A percentile compares a stretch with the other conserved stretches of the same genome.
phyloP scores from a whole-genome alignment of 2,797 vertebrate genomes.

The Microhierax caerulescens region DNA sequence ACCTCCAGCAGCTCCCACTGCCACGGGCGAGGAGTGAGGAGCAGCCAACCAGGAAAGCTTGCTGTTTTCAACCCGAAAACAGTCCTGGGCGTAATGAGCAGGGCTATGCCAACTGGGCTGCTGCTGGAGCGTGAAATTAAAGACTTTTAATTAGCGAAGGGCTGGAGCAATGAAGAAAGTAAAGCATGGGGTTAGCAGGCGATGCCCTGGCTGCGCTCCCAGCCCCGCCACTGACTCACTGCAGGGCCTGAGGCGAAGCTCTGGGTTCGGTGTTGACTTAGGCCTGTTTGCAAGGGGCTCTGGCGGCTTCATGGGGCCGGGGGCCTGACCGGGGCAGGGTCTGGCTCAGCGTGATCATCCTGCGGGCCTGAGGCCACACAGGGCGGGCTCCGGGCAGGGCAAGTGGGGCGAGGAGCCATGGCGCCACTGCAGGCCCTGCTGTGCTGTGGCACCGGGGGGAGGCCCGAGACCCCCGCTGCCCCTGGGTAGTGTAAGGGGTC shows the following conservation, averaged over 20 bases:
- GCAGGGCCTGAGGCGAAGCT: not conserved
- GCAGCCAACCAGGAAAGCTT: not conserved
- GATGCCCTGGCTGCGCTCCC: not conserved
- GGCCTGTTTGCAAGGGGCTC: not conserved
- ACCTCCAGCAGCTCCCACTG: not conserved
- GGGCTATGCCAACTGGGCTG: not conserved
- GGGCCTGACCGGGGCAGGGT: not conserved
- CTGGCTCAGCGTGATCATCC: not conserved
- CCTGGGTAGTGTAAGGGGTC: not conserved
- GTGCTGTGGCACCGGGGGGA: no score
- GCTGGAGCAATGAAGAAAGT: not conserved
- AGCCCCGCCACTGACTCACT: not conserved
- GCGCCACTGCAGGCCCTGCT: not conserved
- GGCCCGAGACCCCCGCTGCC: not conserved
- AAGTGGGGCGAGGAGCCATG: rapidly evolving
- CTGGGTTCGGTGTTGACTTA: not conserved
- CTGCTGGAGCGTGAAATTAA: not conserved
- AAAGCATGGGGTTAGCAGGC: not conserved
- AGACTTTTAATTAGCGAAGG: not conserved
- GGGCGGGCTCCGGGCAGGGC: not conserved
- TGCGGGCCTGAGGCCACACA: rapidly evolving
- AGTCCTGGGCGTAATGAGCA: not conserved
- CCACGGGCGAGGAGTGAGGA: not conserved
- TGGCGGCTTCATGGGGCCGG: rapidly evolving
- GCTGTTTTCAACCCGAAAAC: not conserved